These are phyloP conservation scores for Hoplostethus mediterraneus DNA, from an alignment of 2,797 vertebrate species.

Conservation along the genomic window DNA sequence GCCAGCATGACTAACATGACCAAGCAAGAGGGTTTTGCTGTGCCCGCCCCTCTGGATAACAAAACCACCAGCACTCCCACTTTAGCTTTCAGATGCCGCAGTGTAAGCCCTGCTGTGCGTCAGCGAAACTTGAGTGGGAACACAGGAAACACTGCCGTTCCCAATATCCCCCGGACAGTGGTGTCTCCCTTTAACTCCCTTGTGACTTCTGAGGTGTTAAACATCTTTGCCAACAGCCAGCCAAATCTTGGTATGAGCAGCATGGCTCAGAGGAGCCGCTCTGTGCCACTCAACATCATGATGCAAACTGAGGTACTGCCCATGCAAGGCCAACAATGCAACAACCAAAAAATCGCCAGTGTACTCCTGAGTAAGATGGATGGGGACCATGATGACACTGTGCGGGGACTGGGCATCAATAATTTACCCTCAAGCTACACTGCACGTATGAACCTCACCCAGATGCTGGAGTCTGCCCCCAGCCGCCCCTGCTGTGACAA, in stretches of 20 bases:
- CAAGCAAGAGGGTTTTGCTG: slow-evolving; percentile 96
- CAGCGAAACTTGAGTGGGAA: slow-evolving; percentile 93
- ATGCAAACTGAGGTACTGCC: slow-evolving; percentile 95
- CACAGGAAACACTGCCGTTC: slow-evolving; percentile 82
- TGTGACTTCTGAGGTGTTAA: slow-evolving; percentile 90
- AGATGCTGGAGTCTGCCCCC: slow-evolving; percentile 92
- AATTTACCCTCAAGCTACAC: slow-evolving; percentile 94
- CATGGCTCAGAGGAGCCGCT: slow-evolving; percentile 96
- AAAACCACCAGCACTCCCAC: slow-evolving; percentile 85
- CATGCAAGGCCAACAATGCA: slow-evolving; percentile 86
- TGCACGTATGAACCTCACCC: slow-evolving; percentile 98
- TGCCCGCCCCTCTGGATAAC: slow-evolving; percentile 96
- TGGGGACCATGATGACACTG: slow-evolving; percentile 88
- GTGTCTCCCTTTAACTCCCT: slow-evolving; percentile 91
- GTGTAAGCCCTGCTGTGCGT: slow-evolving; percentile 96
- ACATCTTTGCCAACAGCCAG: slow-evolving; percentile 88
- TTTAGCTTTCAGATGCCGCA: slow-evolving; percentile 92
- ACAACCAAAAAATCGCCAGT: slow-evolving; percentile 90
- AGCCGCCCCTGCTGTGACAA: slow-evolving; percentile 88
- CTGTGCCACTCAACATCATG: slow-evolving; percentile 96
- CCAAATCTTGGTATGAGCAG: slow-evolving; percentile 87
- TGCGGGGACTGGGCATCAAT: slow-evolving; percentile 93
- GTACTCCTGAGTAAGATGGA: slow-evolving; percentile 96
- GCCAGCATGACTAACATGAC: slow-evolving; percentile 81
- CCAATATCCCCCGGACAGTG: slow-evolving; percentile 86